phyloP scores from a whole-genome alignment of 2,888 invertebrate genomes.

The Mesodorylaimus sp. region DNA sequence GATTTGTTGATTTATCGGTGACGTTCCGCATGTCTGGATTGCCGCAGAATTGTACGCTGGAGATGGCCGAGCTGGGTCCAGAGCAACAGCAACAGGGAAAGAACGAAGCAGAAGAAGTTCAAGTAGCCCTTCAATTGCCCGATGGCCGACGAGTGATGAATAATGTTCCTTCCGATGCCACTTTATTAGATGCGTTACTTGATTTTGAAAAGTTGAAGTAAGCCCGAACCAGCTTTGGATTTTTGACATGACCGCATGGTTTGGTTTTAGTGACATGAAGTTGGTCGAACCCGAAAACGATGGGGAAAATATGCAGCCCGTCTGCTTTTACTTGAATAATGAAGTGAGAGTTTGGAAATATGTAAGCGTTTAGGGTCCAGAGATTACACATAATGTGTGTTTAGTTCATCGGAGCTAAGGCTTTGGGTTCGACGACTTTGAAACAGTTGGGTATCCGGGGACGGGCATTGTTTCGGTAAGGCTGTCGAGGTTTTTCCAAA shows the following conservation, averaged over 20 bases:
- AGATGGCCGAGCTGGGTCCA: neutral
- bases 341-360: neutral
- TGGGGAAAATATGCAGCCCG: neutral
- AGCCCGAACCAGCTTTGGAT: too few species aligned
- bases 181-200: neutral
- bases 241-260: too few species aligned
- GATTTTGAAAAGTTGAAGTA: neutral
- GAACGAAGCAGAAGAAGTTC: too few species aligned
- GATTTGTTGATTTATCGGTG: neutral
- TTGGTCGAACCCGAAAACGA: neutral
- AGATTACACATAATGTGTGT: neutral
- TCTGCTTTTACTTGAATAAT: neutral
- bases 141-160: neutral
- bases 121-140: neutral
- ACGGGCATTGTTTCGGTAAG: neutral
- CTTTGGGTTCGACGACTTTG: neutral
- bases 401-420: neutral
- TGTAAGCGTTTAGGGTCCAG: neutral
- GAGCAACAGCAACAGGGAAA: neutral
- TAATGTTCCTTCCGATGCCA: neutral
- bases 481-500: neutral
- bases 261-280: neutral
- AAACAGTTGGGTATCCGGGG: neutral
- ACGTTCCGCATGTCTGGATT: slow-evolving; percentile 4
- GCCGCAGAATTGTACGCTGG: slow-evolving; percentile 4